Percentiles rank a stretch among this genome's conserved stretches.
Evolutionary conservation across 2,888 invertebrate genomes (phyloP).

Genomic region (Pachydiplax longipennis): DNA sequence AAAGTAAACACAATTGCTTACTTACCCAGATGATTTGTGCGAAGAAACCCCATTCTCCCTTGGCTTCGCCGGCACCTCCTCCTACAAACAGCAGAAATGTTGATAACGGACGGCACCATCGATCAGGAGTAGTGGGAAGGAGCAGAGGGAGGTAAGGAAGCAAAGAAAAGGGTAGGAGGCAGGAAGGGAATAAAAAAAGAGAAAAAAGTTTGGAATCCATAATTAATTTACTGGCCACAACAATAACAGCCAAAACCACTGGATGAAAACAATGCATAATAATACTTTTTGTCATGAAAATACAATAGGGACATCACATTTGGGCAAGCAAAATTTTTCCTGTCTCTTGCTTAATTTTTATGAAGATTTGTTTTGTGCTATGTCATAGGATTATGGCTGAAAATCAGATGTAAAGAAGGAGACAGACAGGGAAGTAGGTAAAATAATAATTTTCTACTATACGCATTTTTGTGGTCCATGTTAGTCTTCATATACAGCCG

Average conservation of each 20-base stretch:
- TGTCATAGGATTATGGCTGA: constrained; percentile 9
- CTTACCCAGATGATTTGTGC: constrained; percentile 51
- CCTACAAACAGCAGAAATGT: constrained; percentile 61
- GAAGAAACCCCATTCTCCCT: constrained; percentile 63
- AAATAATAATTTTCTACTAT: constrained; percentile 8
- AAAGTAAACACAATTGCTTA: constrained; percentile 48
- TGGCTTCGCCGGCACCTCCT: constrained; percentile 58
- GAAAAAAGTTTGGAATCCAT: constrained; percentile 48
- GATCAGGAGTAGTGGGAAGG: constrained; percentile 45
- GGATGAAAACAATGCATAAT: constrained; percentile 34
- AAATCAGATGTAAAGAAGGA: constrained; percentile 36
- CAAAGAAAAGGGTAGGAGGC: constrained; percentile 50
- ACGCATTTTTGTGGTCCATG: constrained; percentile 31
- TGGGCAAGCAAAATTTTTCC: constrained; percentile 31
- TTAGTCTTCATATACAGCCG: constrained; percentile 39
- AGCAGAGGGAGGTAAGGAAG: background rate
- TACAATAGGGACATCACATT: background rate
- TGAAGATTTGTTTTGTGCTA: constrained; percentile 8
- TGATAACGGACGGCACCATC: constrained; percentile 51
- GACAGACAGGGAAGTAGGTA: constrained; percentile 6
- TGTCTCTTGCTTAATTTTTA: constrained; percentile 23
- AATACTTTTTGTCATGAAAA: background rate
- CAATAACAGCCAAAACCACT: constrained; percentile 33
- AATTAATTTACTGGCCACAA: constrained; percentile 44
- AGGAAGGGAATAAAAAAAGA: constrained; percentile 57